Conservation (phyloP, 1,140 invertebrate genomes). For the Dufourea novaeangliae region DNA sequence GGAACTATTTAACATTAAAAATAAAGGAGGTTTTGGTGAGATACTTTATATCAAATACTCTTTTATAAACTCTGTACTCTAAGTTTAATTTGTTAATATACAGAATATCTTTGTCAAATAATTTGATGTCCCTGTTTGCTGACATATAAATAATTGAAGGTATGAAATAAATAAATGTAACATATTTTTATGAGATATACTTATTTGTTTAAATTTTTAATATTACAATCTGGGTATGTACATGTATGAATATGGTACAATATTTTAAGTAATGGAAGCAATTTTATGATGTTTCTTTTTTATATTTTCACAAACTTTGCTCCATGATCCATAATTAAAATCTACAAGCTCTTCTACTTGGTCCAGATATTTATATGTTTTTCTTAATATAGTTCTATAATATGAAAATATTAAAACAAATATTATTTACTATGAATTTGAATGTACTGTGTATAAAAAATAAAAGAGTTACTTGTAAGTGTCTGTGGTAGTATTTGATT, state of each 20-base stretch:
- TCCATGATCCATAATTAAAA: slow-evolving; percentile 75
- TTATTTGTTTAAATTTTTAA: not conserved
- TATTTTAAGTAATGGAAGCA: not conserved
- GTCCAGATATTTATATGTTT: slow-evolving; percentile 66
- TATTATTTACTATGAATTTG: slow-evolving; percentile 18
- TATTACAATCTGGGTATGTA: not conserved
- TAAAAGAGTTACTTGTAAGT: slow-evolving; percentile 70
- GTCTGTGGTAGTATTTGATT: slow-evolving; percentile 57
- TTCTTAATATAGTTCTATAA: slow-evolving; percentile 69
- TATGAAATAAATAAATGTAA: not conserved
- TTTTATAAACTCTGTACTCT: too few relatives aligned
- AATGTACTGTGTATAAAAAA: slow-evolving; percentile 36
- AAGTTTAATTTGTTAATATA: too few relatives aligned
- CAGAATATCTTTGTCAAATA: too few relatives aligned
- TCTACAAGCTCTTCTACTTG: slow-evolving; percentile 69
- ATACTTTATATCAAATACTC: too few relatives aligned
- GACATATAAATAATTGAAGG: too few relatives aligned
- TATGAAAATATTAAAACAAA: slow-evolving; percentile 35
- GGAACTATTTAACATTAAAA: too few relatives aligned
- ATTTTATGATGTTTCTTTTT: slow-evolving; percentile 5
- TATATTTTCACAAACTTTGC: slow-evolving; percentile 67
- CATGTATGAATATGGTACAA: not conserved
- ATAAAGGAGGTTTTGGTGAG: too few relatives aligned
- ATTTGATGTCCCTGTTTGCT: too few relatives aligned
- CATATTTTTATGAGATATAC: not conserved